Conservation (phyloP, 2,113 vertebrate genomes). For the Brachyistius frenatus region DNA sequence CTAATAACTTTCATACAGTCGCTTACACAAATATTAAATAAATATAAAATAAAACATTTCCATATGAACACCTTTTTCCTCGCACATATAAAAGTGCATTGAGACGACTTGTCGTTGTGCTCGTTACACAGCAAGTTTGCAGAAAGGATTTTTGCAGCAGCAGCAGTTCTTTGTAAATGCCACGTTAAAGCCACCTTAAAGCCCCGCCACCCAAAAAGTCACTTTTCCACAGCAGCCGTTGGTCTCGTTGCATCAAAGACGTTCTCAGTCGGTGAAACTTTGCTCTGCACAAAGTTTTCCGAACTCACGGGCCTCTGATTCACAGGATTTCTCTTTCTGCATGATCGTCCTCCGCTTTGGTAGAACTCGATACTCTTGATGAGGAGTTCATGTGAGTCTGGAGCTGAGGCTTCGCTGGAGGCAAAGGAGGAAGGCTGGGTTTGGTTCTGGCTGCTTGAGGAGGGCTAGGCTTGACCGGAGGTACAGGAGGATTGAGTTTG, state of each 20-base stretch:
- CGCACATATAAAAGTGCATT: conserved; percentile 22
- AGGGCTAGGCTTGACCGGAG: conserved; percentile 70
- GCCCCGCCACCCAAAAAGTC: not conserved
- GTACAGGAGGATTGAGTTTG: conserved; percentile 56
- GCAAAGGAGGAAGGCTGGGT: conserved; percentile 1
- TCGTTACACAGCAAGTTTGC: not conserved
- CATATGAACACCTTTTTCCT: not conserved
- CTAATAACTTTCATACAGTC: conserved; percentile 11
- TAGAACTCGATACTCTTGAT: not conserved
- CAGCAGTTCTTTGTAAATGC: not conserved
- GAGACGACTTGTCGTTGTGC: not conserved
- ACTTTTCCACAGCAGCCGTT: conserved; percentile 39
- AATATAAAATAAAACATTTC: conserved; percentile 19
- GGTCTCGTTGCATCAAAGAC: conserved; percentile 28
- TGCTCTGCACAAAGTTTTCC: conserved; percentile 3
- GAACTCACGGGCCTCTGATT: not conserved
- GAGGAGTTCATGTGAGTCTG: conserved; percentile 46
- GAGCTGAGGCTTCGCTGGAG: conserved; percentile 51
- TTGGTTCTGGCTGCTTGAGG: conserved; percentile 17
- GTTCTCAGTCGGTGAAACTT: conserved; percentile 15
- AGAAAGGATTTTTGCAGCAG: not conserved
- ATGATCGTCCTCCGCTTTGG: not conserved
- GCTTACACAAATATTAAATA: conserved; percentile 28
- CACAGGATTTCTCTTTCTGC: not conserved
- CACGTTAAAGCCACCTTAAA: no score